These are phyloP conservation scores for Caenorhabditis sp. DNA, from an alignment of 2,888 invertebrate species.

Conservation along the genomic window DNA sequence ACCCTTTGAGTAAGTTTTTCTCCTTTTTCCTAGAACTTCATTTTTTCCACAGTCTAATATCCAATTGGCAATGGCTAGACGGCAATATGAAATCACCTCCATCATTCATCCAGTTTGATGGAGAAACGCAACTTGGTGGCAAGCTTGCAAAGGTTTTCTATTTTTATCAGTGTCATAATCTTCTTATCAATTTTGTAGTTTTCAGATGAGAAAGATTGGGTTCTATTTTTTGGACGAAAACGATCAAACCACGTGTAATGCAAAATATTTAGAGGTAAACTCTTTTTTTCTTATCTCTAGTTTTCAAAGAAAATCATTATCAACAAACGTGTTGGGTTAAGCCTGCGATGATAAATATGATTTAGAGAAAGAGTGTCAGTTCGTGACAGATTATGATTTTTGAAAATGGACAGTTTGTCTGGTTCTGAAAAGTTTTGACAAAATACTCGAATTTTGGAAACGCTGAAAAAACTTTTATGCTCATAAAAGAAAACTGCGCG, in stretches of 20 bases:
- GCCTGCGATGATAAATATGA: too few relatives aligned
- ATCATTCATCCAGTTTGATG: conserved; percentile 67
- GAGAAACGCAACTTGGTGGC: conserved; percentile 62
- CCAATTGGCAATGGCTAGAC: conserved; percentile 68
- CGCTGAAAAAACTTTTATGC: too few relatives aligned
- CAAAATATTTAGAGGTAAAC: conserved; percentile 18
- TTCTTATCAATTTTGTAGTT: too few relatives aligned
- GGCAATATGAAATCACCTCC: conserved; percentile 41
- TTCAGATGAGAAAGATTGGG: conserved; percentile 60
- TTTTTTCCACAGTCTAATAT: conserved; percentile 51
- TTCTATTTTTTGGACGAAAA: conserved; percentile 58
- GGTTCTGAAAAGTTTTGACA: too few relatives aligned
- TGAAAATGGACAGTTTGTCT: too few relatives aligned
- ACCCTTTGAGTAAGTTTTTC: conserved; percentile 41
- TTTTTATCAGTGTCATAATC: conserved; percentile 3
- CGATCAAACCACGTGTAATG: conserved; percentile 32
- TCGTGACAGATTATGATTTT: too few relatives aligned
- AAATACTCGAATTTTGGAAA: too few relatives aligned
- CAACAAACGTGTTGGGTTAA: too few relatives aligned
- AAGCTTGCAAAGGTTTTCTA: conserved; percentile 52
- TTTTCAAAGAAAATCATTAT: background rate
- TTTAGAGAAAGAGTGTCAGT: too few relatives aligned
- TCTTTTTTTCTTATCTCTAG: background rate
- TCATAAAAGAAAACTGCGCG: too few relatives aligned
- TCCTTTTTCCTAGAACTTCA: background rate